Evolutionary conservation across 2,113 vertebrate genomes (phyloP).

Genomic region (Osmerus mordax): DNA sequence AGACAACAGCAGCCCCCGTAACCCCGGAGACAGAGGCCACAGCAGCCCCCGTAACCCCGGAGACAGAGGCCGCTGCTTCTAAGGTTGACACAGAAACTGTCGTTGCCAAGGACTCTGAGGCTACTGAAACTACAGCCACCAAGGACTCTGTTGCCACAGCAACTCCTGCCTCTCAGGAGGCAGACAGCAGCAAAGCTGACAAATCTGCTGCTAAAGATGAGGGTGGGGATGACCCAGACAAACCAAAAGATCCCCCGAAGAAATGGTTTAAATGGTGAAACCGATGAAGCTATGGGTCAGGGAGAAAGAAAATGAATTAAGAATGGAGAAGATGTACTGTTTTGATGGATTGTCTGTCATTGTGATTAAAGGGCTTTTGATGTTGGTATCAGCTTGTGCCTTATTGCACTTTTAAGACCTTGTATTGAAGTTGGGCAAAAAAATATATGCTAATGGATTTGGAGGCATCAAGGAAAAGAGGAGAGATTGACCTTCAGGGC

Average conservation of each 20-base stretch:
- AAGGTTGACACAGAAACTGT: conserved; percentile 12
- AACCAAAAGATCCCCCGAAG: conserved; percentile 3
- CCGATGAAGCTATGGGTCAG: neutral
- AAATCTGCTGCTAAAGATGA: conserved; percentile 11
- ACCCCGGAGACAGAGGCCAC: conserved; percentile 2
- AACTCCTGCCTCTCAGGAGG: conserved; percentile 7
- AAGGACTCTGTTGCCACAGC: neutral
- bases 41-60: neutral
- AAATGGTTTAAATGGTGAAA: conserved; percentile 14
- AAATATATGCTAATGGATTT: too few species aligned
- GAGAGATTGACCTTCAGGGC: too few species aligned
- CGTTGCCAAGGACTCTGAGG: neutral
- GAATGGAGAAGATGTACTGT: neutral
- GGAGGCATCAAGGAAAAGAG: too few species aligned
- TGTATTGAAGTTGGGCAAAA: too few species aligned
- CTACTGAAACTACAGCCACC: neutral
- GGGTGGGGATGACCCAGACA: conserved; percentile 5
- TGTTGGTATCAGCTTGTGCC: neutral
- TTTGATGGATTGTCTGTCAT: neutral
- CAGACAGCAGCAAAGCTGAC: conserved; percentile 1
- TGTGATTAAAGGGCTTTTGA: conserved; percentile 1
- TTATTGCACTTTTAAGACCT: neutral
- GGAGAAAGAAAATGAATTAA: conserved; percentile 3
- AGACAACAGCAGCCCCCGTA: neutral
- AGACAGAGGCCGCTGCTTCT: neutral